These are phyloP conservation scores for Metopia argyrocephala DNA, from an alignment of 2,888 invertebrate species.

Conservation along the genomic window DNA sequence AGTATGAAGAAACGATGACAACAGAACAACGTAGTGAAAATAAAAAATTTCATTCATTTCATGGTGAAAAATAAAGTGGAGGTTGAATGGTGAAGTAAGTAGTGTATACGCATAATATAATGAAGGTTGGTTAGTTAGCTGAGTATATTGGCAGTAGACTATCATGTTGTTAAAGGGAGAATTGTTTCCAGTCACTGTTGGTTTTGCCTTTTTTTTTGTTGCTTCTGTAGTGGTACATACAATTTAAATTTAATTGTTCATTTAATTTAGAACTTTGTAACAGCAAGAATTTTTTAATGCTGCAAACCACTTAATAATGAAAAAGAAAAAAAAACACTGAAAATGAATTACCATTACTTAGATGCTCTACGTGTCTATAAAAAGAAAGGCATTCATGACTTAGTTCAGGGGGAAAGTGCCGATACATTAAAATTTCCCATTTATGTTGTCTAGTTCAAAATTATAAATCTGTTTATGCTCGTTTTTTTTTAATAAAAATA, in stretches of 20 bases:
- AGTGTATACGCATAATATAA: neutral
- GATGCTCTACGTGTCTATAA: neutral
- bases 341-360: neutral
- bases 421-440: too few species aligned
- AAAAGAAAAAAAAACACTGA: neutral
- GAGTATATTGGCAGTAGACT: neutral
- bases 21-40: constrained; percentile 12
- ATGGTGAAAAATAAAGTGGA: constrained; percentile 29
- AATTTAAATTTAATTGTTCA: constrained; percentile 61
- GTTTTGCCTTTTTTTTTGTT: neutral
- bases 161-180: constrained; percentile 11
- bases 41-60: neutral
- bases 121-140: constrained; percentile 10
- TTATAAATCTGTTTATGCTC: too few species aligned
- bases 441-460: too few species aligned
- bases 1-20: constrained; percentile 35
- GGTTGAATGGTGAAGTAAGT: neutral
- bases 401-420: too few species aligned
- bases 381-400: too few species aligned
- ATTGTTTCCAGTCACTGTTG: constrained; percentile 20
- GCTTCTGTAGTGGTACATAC: constrained; percentile 28
- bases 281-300: neutral
- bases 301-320: neutral
- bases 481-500: too few species aligned
- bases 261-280: constrained; percentile 47